phyloP scores from a whole-genome alignment of 2,797 vertebrate genomes.

The Chrosomus eos region DNA sequence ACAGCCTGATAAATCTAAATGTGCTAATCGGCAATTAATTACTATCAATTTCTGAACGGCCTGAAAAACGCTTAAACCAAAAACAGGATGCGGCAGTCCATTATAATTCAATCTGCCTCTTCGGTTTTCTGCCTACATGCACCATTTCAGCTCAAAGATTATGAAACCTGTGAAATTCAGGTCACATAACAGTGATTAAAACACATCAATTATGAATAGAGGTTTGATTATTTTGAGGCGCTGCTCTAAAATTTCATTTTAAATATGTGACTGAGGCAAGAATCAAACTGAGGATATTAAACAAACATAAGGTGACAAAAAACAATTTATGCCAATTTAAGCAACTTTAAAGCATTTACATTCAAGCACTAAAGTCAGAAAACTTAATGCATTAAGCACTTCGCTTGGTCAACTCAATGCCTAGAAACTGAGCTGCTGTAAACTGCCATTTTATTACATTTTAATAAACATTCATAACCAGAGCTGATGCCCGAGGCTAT shows the following conservation, averaged over 20 bases:
- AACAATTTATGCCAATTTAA: neutral
- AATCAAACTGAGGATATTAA: constrained; percentile 17
- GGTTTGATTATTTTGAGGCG: constrained; percentile 35
- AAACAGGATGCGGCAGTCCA: constrained; percentile 17
- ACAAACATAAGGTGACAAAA: neutral
- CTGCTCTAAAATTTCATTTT: constrained; percentile 27
- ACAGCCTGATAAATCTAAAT: constrained; percentile 42
- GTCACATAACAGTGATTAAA: constrained; percentile 31
- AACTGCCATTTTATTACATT: too few relatives aligned
- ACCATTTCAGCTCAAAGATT: constrained; percentile 32
- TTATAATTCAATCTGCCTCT: constrained; percentile 18
- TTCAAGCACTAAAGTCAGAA: neutral
- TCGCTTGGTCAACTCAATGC: neutral
- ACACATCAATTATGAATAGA: constrained; percentile 25
- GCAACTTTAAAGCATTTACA: constrained; percentile 3
- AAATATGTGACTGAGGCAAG: neutral
- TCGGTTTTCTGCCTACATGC: constrained; percentile 6
- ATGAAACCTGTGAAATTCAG: constrained; percentile 42
- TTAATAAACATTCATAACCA: neutral
- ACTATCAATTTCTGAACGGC: constrained; percentile 21
- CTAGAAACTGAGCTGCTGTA: neutral
- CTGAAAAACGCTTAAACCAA: constrained; percentile 13
- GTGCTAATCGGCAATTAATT: constrained; percentile 44
- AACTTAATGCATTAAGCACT: neutral
- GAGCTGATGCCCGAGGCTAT: neutral